Percentiles rank a stretch among this genome's conserved stretches.
These are phyloP conservation scores for Ostrea edulis DNA, from an alignment of 1,140 invertebrate genomes.

Conservation along the genomic window DNA sequence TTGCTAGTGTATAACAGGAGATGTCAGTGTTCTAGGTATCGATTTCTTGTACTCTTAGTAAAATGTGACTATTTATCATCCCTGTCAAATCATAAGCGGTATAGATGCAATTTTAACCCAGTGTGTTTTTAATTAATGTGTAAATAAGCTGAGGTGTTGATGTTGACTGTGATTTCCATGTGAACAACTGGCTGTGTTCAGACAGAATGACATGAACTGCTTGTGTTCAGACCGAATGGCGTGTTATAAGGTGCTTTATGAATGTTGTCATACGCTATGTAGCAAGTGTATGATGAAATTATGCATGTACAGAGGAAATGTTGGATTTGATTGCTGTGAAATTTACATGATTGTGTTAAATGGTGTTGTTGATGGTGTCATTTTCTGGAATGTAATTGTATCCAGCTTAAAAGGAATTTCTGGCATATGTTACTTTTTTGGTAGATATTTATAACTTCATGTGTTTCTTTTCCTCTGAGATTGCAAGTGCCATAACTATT, in stretches of 20 bases:
- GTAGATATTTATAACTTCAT: not conserved
- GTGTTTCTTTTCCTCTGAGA: not conserved
- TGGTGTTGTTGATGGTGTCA: not conserved
- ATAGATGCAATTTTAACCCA: not conserved
- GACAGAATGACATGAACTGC: not conserved
- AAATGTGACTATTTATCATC: too few relatives aligned
- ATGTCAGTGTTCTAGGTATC: too few relatives aligned
- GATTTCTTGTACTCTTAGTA: too few relatives aligned
- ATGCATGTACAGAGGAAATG: not conserved
- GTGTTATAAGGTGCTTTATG: constrained; percentile 8
- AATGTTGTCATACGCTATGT: not conserved
- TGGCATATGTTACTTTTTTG: too few relatives aligned
- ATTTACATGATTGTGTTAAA: not conserved
- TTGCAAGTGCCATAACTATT: not conserved
- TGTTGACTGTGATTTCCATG: not conserved
- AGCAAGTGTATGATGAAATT: not conserved
- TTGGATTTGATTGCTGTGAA: constrained; percentile 5
- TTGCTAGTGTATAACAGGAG: too few relatives aligned
- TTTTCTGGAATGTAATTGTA: not conserved
- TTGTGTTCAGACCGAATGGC: not conserved
- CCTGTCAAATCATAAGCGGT: too few relatives aligned
- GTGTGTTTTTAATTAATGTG: not conserved
- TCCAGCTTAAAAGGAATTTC: not conserved
- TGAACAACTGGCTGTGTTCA: constrained; percentile 17
- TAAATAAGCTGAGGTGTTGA: not conserved